Percentiles rank a stretch among this genome's conserved stretches.
These are phyloP conservation scores for Erinaceus europaeus DNA, from an alignment of 2,113 vertebrate genomes.

Conservation along the genomic window DNA sequence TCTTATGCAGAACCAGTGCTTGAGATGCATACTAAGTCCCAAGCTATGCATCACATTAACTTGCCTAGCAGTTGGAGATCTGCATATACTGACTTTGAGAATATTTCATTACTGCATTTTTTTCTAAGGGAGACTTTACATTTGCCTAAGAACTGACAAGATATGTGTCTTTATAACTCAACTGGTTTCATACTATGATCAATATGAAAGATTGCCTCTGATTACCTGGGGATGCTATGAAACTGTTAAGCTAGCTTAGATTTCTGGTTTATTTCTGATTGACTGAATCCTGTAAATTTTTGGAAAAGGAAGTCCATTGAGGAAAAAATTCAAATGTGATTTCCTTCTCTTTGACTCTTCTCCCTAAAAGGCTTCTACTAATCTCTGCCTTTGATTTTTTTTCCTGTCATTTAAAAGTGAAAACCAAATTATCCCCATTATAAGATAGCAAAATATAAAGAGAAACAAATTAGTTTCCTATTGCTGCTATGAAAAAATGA, in stretches of 20 bases:
- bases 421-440: neutral
- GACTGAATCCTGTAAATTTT: slow-evolving; percentile 62
- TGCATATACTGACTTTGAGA: slow-evolving; percentile 61
- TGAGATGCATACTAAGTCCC: slow-evolving; percentile 57
- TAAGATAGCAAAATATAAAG: neutral
- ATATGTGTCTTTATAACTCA: slow-evolving; percentile 62
- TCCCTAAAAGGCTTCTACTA: neutral
- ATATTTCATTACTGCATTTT: slow-evolving; percentile 72
- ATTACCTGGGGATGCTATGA: slow-evolving; percentile 66
- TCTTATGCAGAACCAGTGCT: slow-evolving; percentile 53
- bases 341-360: slow-evolving; percentile 29
- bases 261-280: slow-evolving; percentile 77
- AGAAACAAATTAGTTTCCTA: neutral
- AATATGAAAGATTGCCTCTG: slow-evolving; percentile 76
- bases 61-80: slow-evolving; percentile 54
- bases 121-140: slow-evolving; percentile 52
- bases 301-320: slow-evolving; percentile 1
- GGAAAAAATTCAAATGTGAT: slow-evolving; percentile 17
- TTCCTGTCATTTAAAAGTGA: neutral
- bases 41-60: slow-evolving; percentile 73
- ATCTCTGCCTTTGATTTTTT: slow-evolving; percentile 2
- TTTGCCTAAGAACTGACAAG: slow-evolving; percentile 71
- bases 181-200: slow-evolving; percentile 75
- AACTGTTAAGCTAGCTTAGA: slow-evolving; percentile 65
- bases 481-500: neutral